Evolutionary conservation across 2,113 vertebrate genomes (phyloP).

Genomic region (Saguinus midas): DNA sequence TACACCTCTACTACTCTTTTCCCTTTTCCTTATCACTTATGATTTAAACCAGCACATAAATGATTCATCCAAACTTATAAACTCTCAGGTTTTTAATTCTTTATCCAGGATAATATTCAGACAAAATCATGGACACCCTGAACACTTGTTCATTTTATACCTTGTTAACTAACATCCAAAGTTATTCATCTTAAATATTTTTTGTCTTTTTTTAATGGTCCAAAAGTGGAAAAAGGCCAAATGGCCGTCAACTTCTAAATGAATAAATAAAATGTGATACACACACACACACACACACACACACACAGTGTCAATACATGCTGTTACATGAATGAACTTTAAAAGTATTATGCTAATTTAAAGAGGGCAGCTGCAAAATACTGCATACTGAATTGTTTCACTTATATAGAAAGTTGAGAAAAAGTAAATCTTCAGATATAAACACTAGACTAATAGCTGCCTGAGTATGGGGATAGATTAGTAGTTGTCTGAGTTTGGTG

Average conservation of each 20-base stretch:
- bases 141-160: neutral
- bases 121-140: neutral
- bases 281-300: neutral
- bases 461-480: neutral
- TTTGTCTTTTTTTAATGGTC: neutral
- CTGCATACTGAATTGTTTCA: neutral
- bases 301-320: neutral
- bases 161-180: neutral
- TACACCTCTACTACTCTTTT: neutral
- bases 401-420: neutral
- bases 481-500: neutral
- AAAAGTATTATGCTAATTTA: neutral
- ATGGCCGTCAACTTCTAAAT: neutral
- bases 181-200: neutral
- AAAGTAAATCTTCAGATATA: neutral
- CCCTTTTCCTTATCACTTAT: neutral
- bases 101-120: neutral
- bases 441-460: neutral
- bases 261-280: neutral
- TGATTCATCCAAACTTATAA: neutral
- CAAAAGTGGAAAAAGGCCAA: neutral
- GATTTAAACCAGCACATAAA: neutral
- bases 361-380: neutral
- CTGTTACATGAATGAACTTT: neutral
- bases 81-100: neutral